Evolutionary conservation across 2,113 vertebrate genomes (phyloP), one percentile per base, ranked within the genome.

Genomic region (Gyps fulvus): DNA sequence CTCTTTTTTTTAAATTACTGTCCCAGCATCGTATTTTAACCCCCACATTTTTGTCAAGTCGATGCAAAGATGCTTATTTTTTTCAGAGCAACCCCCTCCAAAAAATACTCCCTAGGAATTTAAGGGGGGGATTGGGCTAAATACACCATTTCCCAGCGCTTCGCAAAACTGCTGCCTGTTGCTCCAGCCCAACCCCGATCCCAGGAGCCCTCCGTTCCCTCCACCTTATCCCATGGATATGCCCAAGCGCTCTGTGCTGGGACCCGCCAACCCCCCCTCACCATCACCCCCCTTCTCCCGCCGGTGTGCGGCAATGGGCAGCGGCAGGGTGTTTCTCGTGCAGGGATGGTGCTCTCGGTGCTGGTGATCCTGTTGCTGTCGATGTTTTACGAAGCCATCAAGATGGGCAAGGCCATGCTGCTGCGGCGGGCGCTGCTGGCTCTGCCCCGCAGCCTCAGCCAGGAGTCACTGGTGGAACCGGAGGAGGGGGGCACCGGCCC

Each of bases 291-390:
- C n/a, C 11, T 3, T 38, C 4, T 55, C 69, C 29, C 25, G 0
- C n/a, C 6, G 4, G 32, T 6, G 22, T 4, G 15, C 1, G 15
- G 63, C 9, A 2, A 4, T 2, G 49, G 73, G 69, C 72, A 45
- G 29, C 6, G 0, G 2, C 3, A 9, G 62, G 80, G 2, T 16
- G 45, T 76, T 57, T 71, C 42, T 66, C 80, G 3, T 2, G 47
- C 98, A 99, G 99, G 99, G 34, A 99, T 99, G 98, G 96, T 88
- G 22, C 90, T 99, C 49, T 99, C 99, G 0, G 99, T 99, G 93
- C 23, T 99, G 20, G 97, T 99, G 61, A 97, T 99, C 90, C 89
- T 99, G 62, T 97, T 99, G 70, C 94, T 99, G 15, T 98, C 99
- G 0, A 90, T 99, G 52, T 71, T 99, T 23, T 99, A 99, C 1